Evolutionary conservation across 2,888 invertebrate genomes (phyloP), one percentile per base, ranked within the genome.

Genomic region (Cactoblastis cactorum): DNA sequence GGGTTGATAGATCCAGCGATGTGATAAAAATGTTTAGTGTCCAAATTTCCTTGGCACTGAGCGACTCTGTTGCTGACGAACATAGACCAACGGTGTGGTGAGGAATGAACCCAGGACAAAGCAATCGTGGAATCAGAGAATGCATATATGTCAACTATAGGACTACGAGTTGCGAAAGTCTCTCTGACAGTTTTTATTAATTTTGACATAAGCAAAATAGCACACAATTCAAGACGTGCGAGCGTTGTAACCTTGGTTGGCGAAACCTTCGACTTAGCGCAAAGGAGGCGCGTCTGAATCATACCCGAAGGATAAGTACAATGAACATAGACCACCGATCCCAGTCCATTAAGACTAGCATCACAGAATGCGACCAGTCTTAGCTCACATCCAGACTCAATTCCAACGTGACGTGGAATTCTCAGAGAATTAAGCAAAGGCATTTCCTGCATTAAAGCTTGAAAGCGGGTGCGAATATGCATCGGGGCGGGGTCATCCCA

Each of bases 111-210:
- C 59, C 62, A 56, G 8, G n/a, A 28, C 0, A 61, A 38, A 0
- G 51, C 50, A 1, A 58, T 50, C 1, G 9, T 57, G 0, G 55
- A 55, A 17, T 62, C 59, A 0, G 56, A 34, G 15, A 62, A 62
- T 0, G 51, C 56, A n/a, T 24, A 49, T 3, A 54, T 28, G 3
- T 6, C 11, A 2, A 24, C n/a, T 2, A 56, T 54, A 1, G 9
- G 3, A 28, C 9, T 12, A 0, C 52, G 52, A 0, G 12, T 4
- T 0, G n/a, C 2, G 2, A 11, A 11, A 0, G 33, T 14, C 15
- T 48, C 33, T 0, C 1, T 0, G 0, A 53, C 49, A 4, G 6
- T 0, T 0, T 12, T n/a, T 0, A 55, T 3, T 0, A 59, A 35
- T 8, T 52, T 56, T 0, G 58, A 24, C 11, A 59, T 6, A 0